Evolutionary conservation across 1,140 invertebrate genomes (phyloP).

Genomic region (Drosophila kurseongensis): DNA sequence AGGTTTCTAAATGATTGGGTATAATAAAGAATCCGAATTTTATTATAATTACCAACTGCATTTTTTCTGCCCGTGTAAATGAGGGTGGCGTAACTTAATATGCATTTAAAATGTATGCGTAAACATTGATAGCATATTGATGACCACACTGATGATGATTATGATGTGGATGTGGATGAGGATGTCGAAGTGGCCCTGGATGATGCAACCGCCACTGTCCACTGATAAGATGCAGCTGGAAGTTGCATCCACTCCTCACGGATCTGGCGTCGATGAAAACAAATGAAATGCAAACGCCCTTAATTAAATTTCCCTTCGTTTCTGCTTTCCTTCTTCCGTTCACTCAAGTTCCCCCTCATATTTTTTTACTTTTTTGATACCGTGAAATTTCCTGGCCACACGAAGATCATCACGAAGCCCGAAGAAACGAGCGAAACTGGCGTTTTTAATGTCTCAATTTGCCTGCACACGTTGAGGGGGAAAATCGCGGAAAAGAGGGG

Average conservation of each 20-base stretch:
- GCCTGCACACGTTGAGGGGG: slow-evolving; percentile 43
- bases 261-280: slow-evolving; percentile 59
- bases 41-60: not conserved
- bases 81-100: slow-evolving; percentile 63
- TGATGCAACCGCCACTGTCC: slow-evolving; percentile 71
- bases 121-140: slow-evolving; percentile 82
- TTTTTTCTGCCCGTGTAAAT: slow-evolving; percentile 9
- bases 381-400: slow-evolving; percentile 57
- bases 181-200: slow-evolving; percentile 13
- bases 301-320: slow-evolving; percentile 67
- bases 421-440: slow-evolving; percentile 41
- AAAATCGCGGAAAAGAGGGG: slow-evolving; percentile 6
- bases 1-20: no score
- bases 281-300: slow-evolving; percentile 79
- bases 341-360: slow-evolving; percentile 11
- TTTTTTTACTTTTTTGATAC: slow-evolving; percentile 6
- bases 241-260: slow-evolving; percentile 9
- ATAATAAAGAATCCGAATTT: not conserved
- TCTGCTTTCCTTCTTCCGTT: slow-evolving; percentile 35
- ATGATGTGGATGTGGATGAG: slow-evolving; percentile 6
- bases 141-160: slow-evolving; percentile 40
- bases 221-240: slow-evolving; percentile 68
- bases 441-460: slow-evolving; percentile 81
- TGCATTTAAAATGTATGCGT: slow-evolving; percentile 75
- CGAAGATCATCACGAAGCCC: slow-evolving; percentile 52